Percentiles rank a stretch among this genome's conserved stretches.
Conservation (phyloP, 2,797 vertebrate species). For the Helarctos malayanus region DNA sequence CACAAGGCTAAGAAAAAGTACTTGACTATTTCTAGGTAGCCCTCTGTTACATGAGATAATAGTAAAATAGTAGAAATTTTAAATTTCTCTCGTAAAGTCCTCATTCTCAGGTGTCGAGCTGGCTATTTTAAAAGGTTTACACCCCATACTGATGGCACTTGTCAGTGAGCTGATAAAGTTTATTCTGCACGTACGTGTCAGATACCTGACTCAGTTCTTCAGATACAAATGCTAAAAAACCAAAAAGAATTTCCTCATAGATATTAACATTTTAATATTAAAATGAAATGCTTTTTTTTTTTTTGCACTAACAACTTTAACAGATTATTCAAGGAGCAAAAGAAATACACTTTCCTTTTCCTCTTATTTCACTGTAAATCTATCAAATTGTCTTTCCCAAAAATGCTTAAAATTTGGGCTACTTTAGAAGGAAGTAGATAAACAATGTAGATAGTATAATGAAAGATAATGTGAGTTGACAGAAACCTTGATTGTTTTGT, state of each 20-base stretch:
- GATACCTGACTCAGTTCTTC: not conserved
- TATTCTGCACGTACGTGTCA: not conserved
- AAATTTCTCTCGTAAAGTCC: not conserved
- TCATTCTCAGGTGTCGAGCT: not conserved
- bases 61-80: not conserved
- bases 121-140: not conserved
- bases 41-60: not conserved
- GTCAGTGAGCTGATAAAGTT: not conserved
- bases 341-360: not conserved
- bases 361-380: not conserved
- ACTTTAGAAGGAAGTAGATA: slow-evolving; percentile 10
- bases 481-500: not conserved
- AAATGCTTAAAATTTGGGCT: slow-evolving; percentile 22
- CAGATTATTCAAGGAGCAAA: slow-evolving; percentile 15
- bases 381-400: slow-evolving; percentile 23
- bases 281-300: not conserved
- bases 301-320: not conserved
- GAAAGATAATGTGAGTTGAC: not conserved
- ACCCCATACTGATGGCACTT: not conserved
- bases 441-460: not conserved
- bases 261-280: not conserved
- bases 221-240: not conserved
- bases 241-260: not conserved
- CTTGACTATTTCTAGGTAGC: not conserved
- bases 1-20: not conserved